Conservation (phyloP, 2,888 invertebrate species). For the Chrysolina oricalcia region DNA sequence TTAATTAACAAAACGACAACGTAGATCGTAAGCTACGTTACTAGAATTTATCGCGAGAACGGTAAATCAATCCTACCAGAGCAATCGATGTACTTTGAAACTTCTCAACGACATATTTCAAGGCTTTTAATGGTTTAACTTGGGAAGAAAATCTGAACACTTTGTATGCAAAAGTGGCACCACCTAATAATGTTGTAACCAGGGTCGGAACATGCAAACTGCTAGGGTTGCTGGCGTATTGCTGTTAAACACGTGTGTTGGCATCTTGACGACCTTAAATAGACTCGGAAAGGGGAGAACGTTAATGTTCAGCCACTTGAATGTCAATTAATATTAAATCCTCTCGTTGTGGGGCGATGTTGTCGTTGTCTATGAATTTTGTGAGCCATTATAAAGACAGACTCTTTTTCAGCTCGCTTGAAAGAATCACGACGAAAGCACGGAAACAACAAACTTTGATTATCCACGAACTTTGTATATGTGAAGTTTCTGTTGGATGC, state of each 20-base stretch:
- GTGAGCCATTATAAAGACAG: neutral
- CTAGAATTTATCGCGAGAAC: conserved; percentile 11
- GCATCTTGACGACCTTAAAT: conserved; percentile 54
- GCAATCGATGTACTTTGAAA: conserved; percentile 49
- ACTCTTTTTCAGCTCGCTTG: neutral
- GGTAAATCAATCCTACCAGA: conserved; percentile 47
- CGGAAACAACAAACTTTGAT: neutral
- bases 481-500: neutral
- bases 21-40: neutral
- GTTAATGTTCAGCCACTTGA: conserved; percentile 35
- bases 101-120: conserved; percentile 47
- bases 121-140: conserved; percentile 48
- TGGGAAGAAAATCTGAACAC: conserved; percentile 40
- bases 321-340: conserved; percentile 51
- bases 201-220: conserved; percentile 51
- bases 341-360: conserved; percentile 28
- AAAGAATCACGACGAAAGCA: neutral
- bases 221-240: conserved; percentile 39
- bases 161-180: conserved; percentile 50
- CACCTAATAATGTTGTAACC: conserved; percentile 41
- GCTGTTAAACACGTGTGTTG: conserved; percentile 55
- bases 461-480: neutral
- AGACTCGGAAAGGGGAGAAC: conserved; percentile 35
- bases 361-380: conserved; percentile 8
- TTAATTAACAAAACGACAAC: conserved; percentile 10